Base-by-base conservation (phyloP, 92 coral and sea anemone genomes). In the Isaurus tuberculatus region DNA sequence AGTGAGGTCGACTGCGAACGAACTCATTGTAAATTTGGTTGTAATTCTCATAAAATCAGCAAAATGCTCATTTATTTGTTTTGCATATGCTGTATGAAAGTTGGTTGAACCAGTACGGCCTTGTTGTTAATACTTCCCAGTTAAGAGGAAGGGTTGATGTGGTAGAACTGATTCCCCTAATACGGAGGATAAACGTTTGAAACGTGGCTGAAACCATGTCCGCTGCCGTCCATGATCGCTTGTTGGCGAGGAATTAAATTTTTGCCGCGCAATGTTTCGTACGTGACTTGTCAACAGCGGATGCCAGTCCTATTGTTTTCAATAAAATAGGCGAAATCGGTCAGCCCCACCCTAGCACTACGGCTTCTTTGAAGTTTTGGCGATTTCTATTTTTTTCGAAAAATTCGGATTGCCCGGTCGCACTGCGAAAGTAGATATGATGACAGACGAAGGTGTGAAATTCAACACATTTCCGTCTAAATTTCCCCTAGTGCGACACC, bases 361-460 rank as follows among this genome's bases (percentile, higher is more conserved):
- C 72, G 73, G 84, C 84, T 55, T 79, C 84, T 79, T 79, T 79
- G 72, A 79, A 79, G 84, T 79, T 79, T 79, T 79, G 66, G 72
- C 44, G 67, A 48, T 75, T 75, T 75, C 23, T 44, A 46, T 22
- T 26, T 9, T 46, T 75, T 75, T 75, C 58, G 43, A 23, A n/a
- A 75, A 46, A 51, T 20, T 15, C 46, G 30, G 36, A 75, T 19
- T 10, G 17, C 15, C 26, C 8, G 33, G 82, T 75, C 82, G 68
- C 82, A 75, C 28, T 75, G 40, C 66, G 20, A 49, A 75, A 75
- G 34, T 27, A 31, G 28, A 26, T 48, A 46, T 75, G 82, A 17
- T 75, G 82, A 75, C 84, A 60, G 55, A 79, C 61, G 16, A 46
- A 64, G 58, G 31, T 8, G 19, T 37, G 31, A 58, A 73, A 46